Evolutionary conservation across 2,797 vertebrate genomes (phyloP).

Genomic region (Crenuchus spilurus): DNA sequence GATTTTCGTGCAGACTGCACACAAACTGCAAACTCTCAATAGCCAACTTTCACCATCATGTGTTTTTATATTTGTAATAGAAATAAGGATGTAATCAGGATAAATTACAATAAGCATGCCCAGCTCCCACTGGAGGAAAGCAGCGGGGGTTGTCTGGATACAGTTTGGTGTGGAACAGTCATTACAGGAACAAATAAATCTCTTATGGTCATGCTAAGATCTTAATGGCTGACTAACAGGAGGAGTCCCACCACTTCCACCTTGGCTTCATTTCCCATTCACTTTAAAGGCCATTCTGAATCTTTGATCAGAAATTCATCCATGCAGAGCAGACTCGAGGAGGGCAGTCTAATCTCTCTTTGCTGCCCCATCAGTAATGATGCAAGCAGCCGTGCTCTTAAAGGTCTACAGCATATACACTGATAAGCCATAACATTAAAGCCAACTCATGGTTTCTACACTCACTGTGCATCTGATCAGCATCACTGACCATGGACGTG

Average conservation of each 20-base stretch:
- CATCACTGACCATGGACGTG: too few relatives aligned
- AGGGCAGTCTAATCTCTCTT: background rate
- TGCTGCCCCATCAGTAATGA: background rate
- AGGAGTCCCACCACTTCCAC: background rate
- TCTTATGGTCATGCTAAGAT: background rate
- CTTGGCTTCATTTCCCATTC: constrained; percentile 13
- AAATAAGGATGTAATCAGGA: constrained; percentile 1
- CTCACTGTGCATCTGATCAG: too few relatives aligned
- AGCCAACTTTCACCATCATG: background rate
- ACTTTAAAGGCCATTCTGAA: constrained; percentile 7
- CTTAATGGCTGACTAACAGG: background rate
- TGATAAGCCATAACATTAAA: too few relatives aligned
- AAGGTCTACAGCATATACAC: too few relatives aligned
- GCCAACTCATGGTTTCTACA: too few relatives aligned
- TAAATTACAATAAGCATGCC: background rate
- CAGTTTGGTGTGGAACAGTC: constrained; percentile 2
- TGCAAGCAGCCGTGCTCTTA: too few relatives aligned
- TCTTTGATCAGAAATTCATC: constrained; percentile 3
- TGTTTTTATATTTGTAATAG: background rate
- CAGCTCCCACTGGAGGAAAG: background rate
- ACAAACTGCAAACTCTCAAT: background rate
- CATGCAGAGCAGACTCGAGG: background rate
- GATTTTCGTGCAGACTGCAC: background rate
- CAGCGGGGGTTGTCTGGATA: background rate
- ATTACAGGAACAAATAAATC: constrained; percentile 15